phyloP scores from a whole-genome alignment of 1,140 invertebrate species.

The Papilio polyxenes region DNA sequence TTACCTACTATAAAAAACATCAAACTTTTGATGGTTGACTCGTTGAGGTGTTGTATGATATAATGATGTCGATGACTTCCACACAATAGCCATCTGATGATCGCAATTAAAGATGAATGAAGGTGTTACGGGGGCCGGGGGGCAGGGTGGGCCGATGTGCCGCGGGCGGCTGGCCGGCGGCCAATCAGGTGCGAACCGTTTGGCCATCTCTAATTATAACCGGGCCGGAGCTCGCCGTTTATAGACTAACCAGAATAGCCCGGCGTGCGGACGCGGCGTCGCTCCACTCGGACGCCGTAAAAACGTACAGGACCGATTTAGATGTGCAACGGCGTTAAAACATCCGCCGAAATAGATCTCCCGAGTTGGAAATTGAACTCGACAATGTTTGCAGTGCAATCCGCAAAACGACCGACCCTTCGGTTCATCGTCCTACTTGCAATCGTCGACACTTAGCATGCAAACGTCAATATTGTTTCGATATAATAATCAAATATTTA shows the following conservation, averaged over 20 bases:
- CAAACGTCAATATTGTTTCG: not conserved
- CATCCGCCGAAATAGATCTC: constrained; percentile 28
- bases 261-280: constrained; percentile 48
- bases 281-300: constrained; percentile 42
- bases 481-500: not conserved
- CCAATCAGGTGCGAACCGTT: constrained; percentile 73
- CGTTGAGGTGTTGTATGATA: not conserved
- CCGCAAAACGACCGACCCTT: not conserved
- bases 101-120: constrained; percentile 26
- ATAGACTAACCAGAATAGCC: constrained; percentile 72
- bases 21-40: constrained; percentile 7
- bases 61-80: not conserved
- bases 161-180: constrained; percentile 52
- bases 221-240: constrained; percentile 60
- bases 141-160: not conserved
- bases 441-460: not conserved
- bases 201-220: constrained; percentile 69
- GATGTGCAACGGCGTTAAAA: constrained; percentile 31
- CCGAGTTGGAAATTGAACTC: constrained; percentile 12
- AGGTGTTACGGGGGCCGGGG: not conserved
- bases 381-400: not conserved
- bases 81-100: not conserved
- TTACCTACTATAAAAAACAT: not conserved
- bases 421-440: constrained; percentile 7
- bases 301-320: constrained; percentile 42